Evolutionary conservation across 30 jellyfish, hydroid and myxozoan species (phyloP).

Genomic region (Mastigias papua): DNA sequence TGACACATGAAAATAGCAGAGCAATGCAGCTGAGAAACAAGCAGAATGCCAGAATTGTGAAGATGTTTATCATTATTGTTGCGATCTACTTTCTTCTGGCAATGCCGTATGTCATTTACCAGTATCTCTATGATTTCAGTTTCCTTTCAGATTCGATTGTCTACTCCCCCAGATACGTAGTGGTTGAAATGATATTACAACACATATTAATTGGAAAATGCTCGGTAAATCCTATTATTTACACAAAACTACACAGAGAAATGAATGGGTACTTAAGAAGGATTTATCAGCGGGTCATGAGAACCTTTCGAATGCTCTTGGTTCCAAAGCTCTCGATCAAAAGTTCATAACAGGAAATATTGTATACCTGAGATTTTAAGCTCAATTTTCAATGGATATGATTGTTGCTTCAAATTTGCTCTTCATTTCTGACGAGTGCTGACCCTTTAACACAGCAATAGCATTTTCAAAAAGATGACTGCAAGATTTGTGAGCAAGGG

Average conservation of each 20-base stretch:
- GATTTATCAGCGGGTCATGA: not conserved
- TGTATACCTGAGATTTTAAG: too few relatives aligned
- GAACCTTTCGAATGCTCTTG: too few relatives aligned
- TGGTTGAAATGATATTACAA: too few relatives aligned
- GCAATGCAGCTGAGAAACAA: conserved; percentile 42
- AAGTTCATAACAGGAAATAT: too few relatives aligned
- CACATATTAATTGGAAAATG: not conserved
- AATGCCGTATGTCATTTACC: conserved; percentile 30
- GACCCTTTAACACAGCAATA: too few relatives aligned
- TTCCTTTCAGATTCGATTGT: too few relatives aligned
- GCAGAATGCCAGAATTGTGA: conserved; percentile 36
- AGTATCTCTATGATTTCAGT: not conserved
- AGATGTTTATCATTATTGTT: conserved; percentile 30
- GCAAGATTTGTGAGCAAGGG: too few relatives aligned
- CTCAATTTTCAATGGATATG: too few relatives aligned
- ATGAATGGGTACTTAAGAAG: not conserved
- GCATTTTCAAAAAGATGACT: too few relatives aligned
- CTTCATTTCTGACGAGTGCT: too few relatives aligned
- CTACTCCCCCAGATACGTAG: not conserved
- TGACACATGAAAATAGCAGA: conserved; percentile 33
- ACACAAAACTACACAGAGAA: not conserved
- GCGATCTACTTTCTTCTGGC: conserved; percentile 20
- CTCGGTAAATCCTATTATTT: not conserved
- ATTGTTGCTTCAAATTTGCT: too few relatives aligned
- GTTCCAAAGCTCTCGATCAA: too few relatives aligned